Evolutionary conservation across 2,797 vertebrate species (phyloP), one percentile per base, ranked within the genome.

Genomic region (Rhodeus uyekii): DNA sequence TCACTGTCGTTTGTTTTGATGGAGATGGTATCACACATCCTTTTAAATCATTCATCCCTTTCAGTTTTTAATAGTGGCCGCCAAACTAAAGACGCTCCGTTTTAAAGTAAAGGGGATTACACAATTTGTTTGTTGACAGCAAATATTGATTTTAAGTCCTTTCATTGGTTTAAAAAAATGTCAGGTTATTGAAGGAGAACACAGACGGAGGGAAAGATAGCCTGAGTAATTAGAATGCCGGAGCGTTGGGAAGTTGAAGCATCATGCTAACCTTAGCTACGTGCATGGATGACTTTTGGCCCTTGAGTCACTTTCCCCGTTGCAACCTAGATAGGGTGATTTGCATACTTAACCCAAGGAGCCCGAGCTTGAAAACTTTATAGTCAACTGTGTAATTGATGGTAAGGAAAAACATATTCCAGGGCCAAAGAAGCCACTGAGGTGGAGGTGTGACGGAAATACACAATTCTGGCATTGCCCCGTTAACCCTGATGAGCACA

Each of bases 21-120:
- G 91, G 93, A 94, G 94, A 94, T 92, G 90, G 88, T 91, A 93
- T 94, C 91, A 84, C 89, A 85, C 78, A 63, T 85, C 82, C 90
- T 89, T 92, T 92, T 90, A 74, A 84, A 90, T 89, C 93, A 94
- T 94, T 92, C 93, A 94, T 94, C 94, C 93, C 90, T 92, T 93
- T 95, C 94, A 92, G 89, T 92, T 92, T 93, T 92, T 94, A 94
- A 94, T 94, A 93, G 90, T 90, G 88, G 85, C 84, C 88, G 78
- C 83, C 84, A 86, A 84, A 83, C 81, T 72, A 85, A 80, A 87
- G 82, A 89, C 82, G 87, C 89, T 89, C 86, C 73, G 89, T 90
- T 92, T 92, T 92, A 92, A 90, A 92, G 89, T 83, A 83, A 92
- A 92, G 90, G 91, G 90, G 92, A 93, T 92, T 90, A 92, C 91